Conservation (phyloP, 2,888 invertebrate species). For the Plebejus argus region DNA sequence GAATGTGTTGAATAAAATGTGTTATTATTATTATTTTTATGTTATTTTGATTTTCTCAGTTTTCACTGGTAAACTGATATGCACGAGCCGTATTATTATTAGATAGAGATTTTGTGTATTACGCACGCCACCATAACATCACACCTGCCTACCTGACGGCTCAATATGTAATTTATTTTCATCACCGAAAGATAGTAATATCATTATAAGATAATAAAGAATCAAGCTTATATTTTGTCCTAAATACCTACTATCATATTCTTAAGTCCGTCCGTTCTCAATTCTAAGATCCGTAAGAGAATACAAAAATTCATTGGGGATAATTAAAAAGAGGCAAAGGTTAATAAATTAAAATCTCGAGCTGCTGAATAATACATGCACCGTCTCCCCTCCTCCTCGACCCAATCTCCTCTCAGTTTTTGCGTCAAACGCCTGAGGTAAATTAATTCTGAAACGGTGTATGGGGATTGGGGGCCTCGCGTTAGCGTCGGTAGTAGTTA, state of each 20-base stretch:
- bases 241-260: neutral
- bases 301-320: neutral
- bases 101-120: too few species aligned
- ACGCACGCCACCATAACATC: too few species aligned
- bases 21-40: too few species aligned
- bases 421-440: neutral
- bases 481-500: neutral
- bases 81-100: too few species aligned
- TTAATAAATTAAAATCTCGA: slow-evolving; percentile 15
- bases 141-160: too few species aligned
- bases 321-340: slow-evolving; percentile 17
- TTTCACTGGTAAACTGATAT: too few species aligned
- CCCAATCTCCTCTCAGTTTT: slow-evolving; percentile 2
- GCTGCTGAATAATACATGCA: slow-evolving; percentile 1
- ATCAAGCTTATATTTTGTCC: too few species aligned
- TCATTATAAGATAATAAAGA: too few species aligned
- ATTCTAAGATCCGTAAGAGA: neutral
- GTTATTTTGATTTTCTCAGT: too few species aligned
- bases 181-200: too few species aligned
- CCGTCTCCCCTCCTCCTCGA: neutral
- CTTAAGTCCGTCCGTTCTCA: neutral
- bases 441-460: slow-evolving; percentile 1
- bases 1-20: too few species aligned
- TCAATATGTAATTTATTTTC: too few species aligned
- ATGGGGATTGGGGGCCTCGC: neutral